Conservation (phyloP, 2,888 invertebrate genomes). For the Clepsis dumicolana region DNA sequence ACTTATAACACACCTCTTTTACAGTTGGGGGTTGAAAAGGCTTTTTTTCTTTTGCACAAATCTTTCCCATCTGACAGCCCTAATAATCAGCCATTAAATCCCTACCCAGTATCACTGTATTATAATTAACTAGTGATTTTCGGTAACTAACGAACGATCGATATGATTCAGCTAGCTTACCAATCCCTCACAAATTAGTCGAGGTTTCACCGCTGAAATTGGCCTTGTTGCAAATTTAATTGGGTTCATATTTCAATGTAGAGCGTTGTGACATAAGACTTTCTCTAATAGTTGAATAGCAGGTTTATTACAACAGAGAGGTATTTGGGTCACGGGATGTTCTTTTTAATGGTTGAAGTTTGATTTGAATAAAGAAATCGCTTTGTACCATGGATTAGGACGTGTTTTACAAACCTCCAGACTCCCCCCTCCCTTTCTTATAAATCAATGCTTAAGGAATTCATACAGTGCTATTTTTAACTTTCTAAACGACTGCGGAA, state of each 20-base stretch:
- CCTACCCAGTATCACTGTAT: slow-evolving; percentile 59
- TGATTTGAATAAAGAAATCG: too few relatives aligned
- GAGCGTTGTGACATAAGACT: not conserved
- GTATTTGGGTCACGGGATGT: not conserved
- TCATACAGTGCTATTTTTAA: too few relatives aligned
- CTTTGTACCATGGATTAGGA: too few relatives aligned
- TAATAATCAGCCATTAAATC: slow-evolving; percentile 69
- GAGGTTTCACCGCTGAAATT: not conserved
- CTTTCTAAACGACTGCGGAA: too few relatives aligned
- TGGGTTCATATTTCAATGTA: not conserved
- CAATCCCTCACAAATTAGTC: not conserved
- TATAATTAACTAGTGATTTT: slow-evolving; percentile 76
- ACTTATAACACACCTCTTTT: too few relatives aligned
- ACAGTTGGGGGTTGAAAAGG: too few relatives aligned
- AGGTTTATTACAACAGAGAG: not conserved
- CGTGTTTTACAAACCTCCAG: too few relatives aligned
- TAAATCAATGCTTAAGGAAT: too few relatives aligned
- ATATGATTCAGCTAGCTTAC: slow-evolving; percentile 2
- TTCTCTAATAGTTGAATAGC: not conserved
- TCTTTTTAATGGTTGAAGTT: not conserved
- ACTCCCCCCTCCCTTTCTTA: too few relatives aligned
- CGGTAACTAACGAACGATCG: slow-evolving; percentile 46
- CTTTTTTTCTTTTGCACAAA: not conserved
- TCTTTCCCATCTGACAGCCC: slow-evolving; percentile 56
- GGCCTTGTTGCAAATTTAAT: not conserved